These are phyloP conservation scores for Enteromius afrohamiltoni DNA, from an alignment of 2,797 vertebrate species.

Conservation along the genomic window DNA sequence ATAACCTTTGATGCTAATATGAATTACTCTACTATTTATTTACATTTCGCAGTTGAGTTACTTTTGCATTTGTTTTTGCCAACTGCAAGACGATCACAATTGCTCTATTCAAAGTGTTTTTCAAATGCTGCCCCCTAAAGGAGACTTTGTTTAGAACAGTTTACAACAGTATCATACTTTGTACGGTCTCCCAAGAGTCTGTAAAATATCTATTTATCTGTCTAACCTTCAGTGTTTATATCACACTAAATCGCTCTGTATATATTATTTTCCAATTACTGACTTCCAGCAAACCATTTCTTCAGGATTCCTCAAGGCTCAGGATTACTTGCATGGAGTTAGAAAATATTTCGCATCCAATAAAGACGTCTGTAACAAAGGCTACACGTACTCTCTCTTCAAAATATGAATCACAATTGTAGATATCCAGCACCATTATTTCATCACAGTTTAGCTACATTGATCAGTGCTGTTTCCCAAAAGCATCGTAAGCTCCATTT, in stretches of 20 bases:
- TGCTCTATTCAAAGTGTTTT: too few relatives aligned
- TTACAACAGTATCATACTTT: too few relatives aligned
- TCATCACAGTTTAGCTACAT: background rate
- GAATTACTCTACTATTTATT: background rate
- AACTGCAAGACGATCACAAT: background rate
- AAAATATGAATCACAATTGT: too few relatives aligned
- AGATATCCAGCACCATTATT: conserved; percentile 51
- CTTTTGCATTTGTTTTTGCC: background rate
- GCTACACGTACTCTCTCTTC: background rate
- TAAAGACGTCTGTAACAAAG: conserved; percentile 79
- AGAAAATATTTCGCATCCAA: conserved; percentile 81
- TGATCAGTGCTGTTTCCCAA: background rate
- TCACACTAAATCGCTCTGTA: background rate
- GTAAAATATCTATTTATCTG: background rate
- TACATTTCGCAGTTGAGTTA: background rate
- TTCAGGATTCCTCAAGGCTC: conserved; percentile 20
- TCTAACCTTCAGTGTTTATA: background rate
- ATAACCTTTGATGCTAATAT: too few relatives aligned
- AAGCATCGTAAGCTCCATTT: too few relatives aligned
- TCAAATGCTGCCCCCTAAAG: background rate
- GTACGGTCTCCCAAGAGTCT: too few relatives aligned
- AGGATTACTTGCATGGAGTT: conserved; percentile 78
- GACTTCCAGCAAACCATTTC: background rate
- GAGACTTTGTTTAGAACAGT: background rate
- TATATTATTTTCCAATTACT: background rate